phyloP scores from a whole-genome alignment of 2,888 invertebrate species.

The Perizoma flavofasciatum region DNA sequence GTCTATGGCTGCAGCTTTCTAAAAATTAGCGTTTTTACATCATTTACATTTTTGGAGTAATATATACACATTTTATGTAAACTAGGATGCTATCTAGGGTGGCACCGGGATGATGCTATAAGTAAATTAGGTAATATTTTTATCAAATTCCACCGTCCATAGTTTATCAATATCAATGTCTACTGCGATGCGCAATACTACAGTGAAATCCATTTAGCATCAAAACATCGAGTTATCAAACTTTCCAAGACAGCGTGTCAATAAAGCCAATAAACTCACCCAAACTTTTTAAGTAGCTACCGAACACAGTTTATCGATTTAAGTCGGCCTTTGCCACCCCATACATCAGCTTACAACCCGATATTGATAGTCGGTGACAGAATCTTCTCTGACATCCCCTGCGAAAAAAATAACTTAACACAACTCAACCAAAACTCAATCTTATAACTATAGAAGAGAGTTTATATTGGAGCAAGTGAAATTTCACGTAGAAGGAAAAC shows the following conservation, averaged over 20 bases:
- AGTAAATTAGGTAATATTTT: neutral
- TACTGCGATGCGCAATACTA: conserved; percentile 7
- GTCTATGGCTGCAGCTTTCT: too few species aligned
- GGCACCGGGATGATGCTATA: too few species aligned
- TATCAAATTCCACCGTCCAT: neutral
- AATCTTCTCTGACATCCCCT: conserved; percentile 63
- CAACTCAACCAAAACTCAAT: conserved; percentile 32
- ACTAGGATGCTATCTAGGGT: too few species aligned
- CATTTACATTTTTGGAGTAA: too few species aligned
- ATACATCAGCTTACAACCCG: conserved; percentile 74
- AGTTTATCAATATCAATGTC: neutral
- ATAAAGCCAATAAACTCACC: conserved; percentile 74
- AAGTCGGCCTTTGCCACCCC: conserved; percentile 73
- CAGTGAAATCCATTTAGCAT: conserved; percentile 21
- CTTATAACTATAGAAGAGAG: conserved; percentile 43
- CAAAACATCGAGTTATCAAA: conserved; percentile 40
- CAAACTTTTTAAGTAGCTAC: conserved; percentile 72
- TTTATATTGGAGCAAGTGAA: conserved; percentile 22
- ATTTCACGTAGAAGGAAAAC: conserved; percentile 54
- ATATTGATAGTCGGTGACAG: conserved; percentile 81
- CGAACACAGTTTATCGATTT: conserved; percentile 79
- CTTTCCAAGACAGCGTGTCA: conserved; percentile 65
- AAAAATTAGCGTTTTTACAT: too few species aligned
- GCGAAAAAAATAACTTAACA: conserved; percentile 37
- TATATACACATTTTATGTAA: too few species aligned